phyloP scores from a whole-genome alignment of 2,797 vertebrate species.

The Sebastes nivosus region DNA sequence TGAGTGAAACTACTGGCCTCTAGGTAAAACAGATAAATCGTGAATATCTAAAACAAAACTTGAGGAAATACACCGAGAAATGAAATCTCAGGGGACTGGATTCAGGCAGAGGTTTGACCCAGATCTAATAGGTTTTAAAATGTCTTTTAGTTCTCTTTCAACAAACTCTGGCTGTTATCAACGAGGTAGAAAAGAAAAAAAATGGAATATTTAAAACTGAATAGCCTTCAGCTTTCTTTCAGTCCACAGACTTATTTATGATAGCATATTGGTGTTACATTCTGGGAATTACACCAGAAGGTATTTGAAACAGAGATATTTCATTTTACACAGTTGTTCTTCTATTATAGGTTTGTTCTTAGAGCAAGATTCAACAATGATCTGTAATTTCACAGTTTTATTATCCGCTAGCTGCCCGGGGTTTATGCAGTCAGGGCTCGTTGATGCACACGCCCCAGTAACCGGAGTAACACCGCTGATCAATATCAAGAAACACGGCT shows the following conservation, averaged over 20 bases:
- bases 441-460: constrained; percentile 32
- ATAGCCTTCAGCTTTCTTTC: not conserved
- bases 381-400: constrained; percentile 28
- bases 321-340: not conserved
- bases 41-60: not conserved
- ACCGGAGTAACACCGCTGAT: constrained; percentile 16
- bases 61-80: not conserved
- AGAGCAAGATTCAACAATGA: constrained; percentile 11
- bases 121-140: not conserved
- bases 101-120: not conserved
- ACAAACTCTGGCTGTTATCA: not conserved
- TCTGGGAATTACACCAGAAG: not conserved
- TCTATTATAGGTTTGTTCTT: constrained; percentile 5
- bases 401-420: constrained; percentile 10
- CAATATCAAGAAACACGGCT: not conserved
- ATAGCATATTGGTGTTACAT: constrained; percentile 18
- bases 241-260: constrained; percentile 18
- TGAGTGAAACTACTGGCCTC: not conserved
- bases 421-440: constrained; percentile 20
- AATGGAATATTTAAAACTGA: constrained; percentile 9
- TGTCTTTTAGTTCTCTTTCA: constrained; percentile 1
- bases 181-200: not conserved
- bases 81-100: not conserved
- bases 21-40: not conserved
- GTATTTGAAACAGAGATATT: not conserved